Conservation (phyloP, 2,113 vertebrate species). For the Enhydra lutris region DNA sequence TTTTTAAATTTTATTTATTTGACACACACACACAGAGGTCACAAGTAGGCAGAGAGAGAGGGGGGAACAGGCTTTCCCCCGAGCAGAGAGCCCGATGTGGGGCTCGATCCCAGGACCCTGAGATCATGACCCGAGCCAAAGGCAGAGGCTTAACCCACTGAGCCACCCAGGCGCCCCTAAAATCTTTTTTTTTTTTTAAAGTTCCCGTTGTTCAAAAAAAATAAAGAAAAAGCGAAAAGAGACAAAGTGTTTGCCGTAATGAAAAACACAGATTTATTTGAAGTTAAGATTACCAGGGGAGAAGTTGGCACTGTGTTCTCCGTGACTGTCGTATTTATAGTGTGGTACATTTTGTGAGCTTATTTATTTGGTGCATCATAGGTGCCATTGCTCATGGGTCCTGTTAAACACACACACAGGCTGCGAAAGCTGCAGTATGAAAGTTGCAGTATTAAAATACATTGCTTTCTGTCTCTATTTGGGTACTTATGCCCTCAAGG, state of each 20-base stretch:
- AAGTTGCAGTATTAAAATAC: neutral
- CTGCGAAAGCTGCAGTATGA: neutral
- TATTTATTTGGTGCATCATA: neutral
- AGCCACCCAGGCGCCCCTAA: no score
- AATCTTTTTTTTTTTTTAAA: no score
- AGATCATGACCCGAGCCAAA: no score
- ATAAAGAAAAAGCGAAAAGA: neutral
- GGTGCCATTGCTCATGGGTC: neutral
- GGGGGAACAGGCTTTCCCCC: no score
- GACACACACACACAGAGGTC: no score
- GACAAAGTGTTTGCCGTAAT: neutral
- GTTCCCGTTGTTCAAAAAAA: neutral
- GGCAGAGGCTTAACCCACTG: no score
- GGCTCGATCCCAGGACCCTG: no score
- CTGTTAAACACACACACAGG: neutral
- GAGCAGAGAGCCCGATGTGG: no score
- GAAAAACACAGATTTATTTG: neutral
- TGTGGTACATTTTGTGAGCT: neutral
- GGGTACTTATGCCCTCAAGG: neutral
- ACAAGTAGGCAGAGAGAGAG: no score
- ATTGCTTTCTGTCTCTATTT: neutral
- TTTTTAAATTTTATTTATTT: no score
- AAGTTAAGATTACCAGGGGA: neutral
- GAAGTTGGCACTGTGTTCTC: neutral
- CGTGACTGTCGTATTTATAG: neutral